Evolutionary conservation across 2,113 vertebrate genomes (phyloP).

Genomic region (Engraulis encrasicolus): DNA sequence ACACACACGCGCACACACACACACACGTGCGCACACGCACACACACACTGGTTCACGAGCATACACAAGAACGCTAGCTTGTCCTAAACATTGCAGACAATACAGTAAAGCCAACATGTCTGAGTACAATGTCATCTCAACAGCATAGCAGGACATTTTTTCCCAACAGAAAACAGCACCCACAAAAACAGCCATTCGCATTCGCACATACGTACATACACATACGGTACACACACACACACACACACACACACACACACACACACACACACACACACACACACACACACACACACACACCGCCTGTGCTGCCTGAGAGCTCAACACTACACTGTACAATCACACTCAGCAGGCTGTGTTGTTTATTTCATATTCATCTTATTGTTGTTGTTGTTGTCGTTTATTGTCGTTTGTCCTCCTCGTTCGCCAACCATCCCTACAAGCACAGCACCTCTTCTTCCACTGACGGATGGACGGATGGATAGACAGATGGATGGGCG

Average conservation of each 20-base stretch:
- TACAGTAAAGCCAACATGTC: background rate
- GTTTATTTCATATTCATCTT: background rate
- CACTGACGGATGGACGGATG: slow-evolving; percentile 33
- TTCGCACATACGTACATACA: background rate
- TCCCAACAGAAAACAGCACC: background rate
- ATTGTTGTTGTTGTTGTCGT: slow-evolving; percentile 18
- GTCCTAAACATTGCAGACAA: slow-evolving; percentile 14
- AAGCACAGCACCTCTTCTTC: slow-evolving; percentile 11
- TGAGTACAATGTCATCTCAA: slow-evolving; percentile 29
- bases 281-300: slow-evolving; percentile 30
- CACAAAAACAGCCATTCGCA: slow-evolving; percentile 18
- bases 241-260: background rate
- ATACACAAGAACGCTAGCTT: background rate
- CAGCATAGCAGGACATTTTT: slow-evolving; percentile 51
- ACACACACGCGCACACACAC: slow-evolving; percentile 45
- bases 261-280: background rate
- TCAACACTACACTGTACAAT: slow-evolving; percentile 29
- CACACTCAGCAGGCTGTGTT: slow-evolving; percentile 19
- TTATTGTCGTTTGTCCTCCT: no score
- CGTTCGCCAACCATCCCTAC: slow-evolving; percentile 32
- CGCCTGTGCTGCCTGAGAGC: slow-evolving; percentile 22
- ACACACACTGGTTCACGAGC: no score
- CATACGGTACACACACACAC: background rate
- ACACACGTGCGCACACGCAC: slow-evolving; percentile 61
- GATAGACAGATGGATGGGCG: no score